Base-by-base conservation (phyloP, 1,140 invertebrate species). In the Maconellicoccus hirsutus region DNA sequence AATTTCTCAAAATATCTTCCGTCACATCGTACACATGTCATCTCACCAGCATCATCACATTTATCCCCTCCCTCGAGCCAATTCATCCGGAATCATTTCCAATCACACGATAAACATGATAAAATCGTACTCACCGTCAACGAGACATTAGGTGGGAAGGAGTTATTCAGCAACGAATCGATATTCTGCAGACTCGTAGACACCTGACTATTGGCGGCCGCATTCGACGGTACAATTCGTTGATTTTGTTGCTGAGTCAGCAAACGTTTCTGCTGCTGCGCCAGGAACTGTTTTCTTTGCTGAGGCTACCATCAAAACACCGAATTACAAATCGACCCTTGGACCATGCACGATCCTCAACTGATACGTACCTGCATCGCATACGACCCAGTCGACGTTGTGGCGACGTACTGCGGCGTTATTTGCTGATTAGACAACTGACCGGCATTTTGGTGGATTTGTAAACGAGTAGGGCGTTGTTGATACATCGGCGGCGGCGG, bases 201-300 rank as follows among this genome's bases (percentile, higher is more conserved):
- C 63, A 70, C 33, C 61, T 71, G 61, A 71, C 71, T 59, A 70
- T 84, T 79, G 71, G 85, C 81, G 73, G 86, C 83, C 73, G 85
- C 83, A 79, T 86, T 86, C 76, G 84, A 84, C 71, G 84, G 83
- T 73, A 87, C 84, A 59, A 89, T 78, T 76, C 89, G 73, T 75
- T 89, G 86, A 74, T 90, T 87, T 72, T 89, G 86, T 74, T 87
- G n/a, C n/a, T n/a, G n/a, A n/a, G n/a, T n/a, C n/a, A n/a, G n/a
- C n/a, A n/a, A n/a, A n/a, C n/a, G n/a, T n/a, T n/a, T n/a, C n/a
- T n/a, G n/a, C n/a, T n/a, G 78, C 71, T 81, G 80, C 73, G 80
- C 77, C 66, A 80, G 77, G 29, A 78, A 76, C 73, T 80, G 80
- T 66, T 79, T 78, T 42, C 79, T 78, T 69, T 80, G 77, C 70